Evolutionary conservation across 2,113 vertebrate species (phyloP).

Genomic region (Stictonetta naevosa): DNA sequence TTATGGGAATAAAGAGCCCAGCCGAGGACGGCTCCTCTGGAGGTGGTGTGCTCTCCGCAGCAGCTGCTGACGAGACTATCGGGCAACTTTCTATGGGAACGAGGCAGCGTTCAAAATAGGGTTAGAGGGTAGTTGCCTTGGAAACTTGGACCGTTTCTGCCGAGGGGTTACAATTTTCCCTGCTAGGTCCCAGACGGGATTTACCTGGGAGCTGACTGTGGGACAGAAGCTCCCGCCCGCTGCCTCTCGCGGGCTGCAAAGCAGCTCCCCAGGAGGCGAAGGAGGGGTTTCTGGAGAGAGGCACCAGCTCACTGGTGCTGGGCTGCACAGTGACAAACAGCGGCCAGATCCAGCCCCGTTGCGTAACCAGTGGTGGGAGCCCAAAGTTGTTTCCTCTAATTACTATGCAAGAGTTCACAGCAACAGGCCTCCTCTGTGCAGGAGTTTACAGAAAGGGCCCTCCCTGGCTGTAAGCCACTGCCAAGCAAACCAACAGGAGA

Average conservation of each 20-base stretch:
- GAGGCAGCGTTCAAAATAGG: background rate
- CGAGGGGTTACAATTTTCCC: background rate
- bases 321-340: background rate
- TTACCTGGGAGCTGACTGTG: background rate
- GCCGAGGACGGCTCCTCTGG: background rate
- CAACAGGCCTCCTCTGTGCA: constrained; percentile 45
- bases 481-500: background rate
- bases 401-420: constrained; percentile 51
- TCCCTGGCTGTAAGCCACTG: background rate
- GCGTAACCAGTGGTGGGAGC: constrained; percentile 21
- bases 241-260: background rate
- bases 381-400: constrained; percentile 53
- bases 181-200: background rate
- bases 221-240: background rate
- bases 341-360: background rate
- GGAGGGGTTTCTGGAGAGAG: background rate
- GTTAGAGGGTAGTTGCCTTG: constrained; percentile 42
- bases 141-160: constrained; percentile 38
- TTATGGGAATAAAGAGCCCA: constrained; percentile 22
- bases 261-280: background rate
- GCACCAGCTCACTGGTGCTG: background rate
- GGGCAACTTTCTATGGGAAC: constrained; percentile 41
- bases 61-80: constrained; percentile 49
- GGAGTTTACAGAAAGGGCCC: constrained; percentile 19
- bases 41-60: background rate